These are phyloP conservation scores for Glandiceps talaboti DNA, from an alignment of 53 echinoderm and acorn worm species.

Conservation along the genomic window DNA sequence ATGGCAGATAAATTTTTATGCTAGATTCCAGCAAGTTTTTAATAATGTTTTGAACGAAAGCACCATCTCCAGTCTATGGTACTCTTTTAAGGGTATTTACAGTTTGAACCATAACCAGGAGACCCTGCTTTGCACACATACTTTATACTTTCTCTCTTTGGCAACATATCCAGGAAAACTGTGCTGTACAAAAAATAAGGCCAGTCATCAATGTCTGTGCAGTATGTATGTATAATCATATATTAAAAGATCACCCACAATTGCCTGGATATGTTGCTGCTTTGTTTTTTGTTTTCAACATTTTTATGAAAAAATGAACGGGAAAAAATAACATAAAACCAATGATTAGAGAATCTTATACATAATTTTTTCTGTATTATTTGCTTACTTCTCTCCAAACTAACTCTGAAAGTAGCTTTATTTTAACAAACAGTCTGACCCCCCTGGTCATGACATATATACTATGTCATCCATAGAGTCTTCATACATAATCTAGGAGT, in stretches of 20 bases:
- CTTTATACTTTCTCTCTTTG: background rate
- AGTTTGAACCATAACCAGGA: background rate
- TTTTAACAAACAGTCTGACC: too few relatives aligned
- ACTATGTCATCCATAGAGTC: background rate
- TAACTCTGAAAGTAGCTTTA: too few relatives aligned
- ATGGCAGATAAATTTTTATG: background rate
- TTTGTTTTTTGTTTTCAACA: slow-evolving; percentile 42
- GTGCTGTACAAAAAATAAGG: background rate
- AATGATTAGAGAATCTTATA: background rate
- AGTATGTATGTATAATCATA: background rate
- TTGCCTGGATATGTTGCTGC: slow-evolving; percentile 6
- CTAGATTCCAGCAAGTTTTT: background rate
- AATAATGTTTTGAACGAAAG: background rate
- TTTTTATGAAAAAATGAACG: slow-evolving; percentile 56
- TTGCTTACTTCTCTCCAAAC: background rate
- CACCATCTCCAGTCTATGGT: background rate
- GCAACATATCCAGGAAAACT: background rate
- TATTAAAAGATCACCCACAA: background rate
- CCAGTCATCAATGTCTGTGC: background rate
- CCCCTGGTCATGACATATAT: too few relatives aligned
- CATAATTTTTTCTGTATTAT: background rate
- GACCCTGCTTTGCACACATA: background rate
- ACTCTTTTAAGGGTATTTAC: background rate
- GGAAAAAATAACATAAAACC: slow-evolving; percentile 1
- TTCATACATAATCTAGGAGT: background rate